Evolutionary conservation across 1,140 invertebrate genomes (phyloP), one percentile per base, ranked within the genome.

Genomic region (Drosophila burlai): DNA sequence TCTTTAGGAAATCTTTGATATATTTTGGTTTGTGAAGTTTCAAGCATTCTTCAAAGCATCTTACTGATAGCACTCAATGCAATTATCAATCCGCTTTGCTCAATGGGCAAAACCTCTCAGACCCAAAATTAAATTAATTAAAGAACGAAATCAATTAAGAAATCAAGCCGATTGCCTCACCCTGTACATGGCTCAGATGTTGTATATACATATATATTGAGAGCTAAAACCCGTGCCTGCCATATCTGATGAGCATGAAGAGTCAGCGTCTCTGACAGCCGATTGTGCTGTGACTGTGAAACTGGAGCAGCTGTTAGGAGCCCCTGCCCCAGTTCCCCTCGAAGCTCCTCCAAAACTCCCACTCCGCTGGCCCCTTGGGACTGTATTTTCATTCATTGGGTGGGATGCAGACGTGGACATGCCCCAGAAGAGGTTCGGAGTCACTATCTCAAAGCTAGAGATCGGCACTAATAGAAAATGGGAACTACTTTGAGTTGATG

Each of bases 171-270:
- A 67, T 76, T 71, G 76, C 75, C 76, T 57, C 75, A 79, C 76
- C 75, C 75, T 79, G 75, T 77, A 77, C 36, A 52, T 63, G 49
- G 69, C 69, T 63, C 61, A 55, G 71, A 73, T 66, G 52, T 42
- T 31, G 36, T 58, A 24, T 69, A 58, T 55, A 45, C 67, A 38
- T 60, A 18, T 36, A 24, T 50, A 24, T 24, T 9, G 26, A 11
- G 11, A 11, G 66, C 42, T 47, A 62, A 68, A 67, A 63, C 63
- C 68, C 81, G 81, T 74, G 74, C 62, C 81, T 81, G 74, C 81
- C 84, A 90, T 87, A 87, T 84, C 85, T 87, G 84, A 87, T 87
- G 84, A 81, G 84, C 84, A 84, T 71, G 73, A 86, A 69, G 82
- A 75, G 76, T 87, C 75, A 58, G 45, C 73, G 76, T 77, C 77